Conservation (phyloP, 2,888 invertebrate species). For the Drosophila melanosoma region DNA sequence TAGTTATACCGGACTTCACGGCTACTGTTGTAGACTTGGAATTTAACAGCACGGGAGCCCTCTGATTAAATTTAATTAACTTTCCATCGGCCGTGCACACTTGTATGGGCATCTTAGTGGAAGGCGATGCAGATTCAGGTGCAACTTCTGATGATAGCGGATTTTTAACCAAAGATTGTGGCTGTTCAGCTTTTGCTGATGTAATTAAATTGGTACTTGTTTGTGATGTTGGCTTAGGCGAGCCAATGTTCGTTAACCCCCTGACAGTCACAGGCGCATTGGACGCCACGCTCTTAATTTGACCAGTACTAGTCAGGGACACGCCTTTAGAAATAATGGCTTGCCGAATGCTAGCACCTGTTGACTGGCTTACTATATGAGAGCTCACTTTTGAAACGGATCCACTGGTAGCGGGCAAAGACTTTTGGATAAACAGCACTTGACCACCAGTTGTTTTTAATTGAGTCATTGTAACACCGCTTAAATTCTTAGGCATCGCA, state of each 20-base stretch:
- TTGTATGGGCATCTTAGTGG: conserved; percentile 54
- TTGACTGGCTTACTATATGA: conserved; percentile 14
- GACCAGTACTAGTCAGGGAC: conserved; percentile 37
- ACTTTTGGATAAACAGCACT: conserved; percentile 85
- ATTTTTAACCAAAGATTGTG: conserved; percentile 6
- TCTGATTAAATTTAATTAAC: conserved; percentile 63
- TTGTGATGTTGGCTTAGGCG: conserved; percentile 5
- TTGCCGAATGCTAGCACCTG: conserved; percentile 52
- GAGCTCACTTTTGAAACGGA: conserved; percentile 10
- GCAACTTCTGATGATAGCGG: conserved; percentile 6
- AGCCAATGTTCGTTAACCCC: conserved; percentile 43
- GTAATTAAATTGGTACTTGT: not conserved
- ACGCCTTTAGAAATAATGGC: conserved; percentile 63
- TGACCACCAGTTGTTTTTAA: conserved; percentile 85
- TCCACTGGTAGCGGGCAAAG: conserved; percentile 28
- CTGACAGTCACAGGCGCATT: conserved; percentile 40
- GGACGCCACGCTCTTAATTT: conserved; percentile 49
- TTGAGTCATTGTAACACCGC: conserved; percentile 60
- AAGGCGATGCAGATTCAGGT: not conserved
- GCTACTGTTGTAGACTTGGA: conserved; percentile 42
- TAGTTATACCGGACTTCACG: conserved; percentile 5
- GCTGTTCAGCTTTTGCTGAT: not conserved
- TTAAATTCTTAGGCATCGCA: conserved; percentile 18
- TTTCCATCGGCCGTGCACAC: conserved; percentile 73
- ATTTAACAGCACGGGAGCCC: conserved; percentile 55